These are phyloP conservation scores for Saxidomus purpurata DNA, from an alignment of 1,140 invertebrate species.

Conservation along the genomic window DNA sequence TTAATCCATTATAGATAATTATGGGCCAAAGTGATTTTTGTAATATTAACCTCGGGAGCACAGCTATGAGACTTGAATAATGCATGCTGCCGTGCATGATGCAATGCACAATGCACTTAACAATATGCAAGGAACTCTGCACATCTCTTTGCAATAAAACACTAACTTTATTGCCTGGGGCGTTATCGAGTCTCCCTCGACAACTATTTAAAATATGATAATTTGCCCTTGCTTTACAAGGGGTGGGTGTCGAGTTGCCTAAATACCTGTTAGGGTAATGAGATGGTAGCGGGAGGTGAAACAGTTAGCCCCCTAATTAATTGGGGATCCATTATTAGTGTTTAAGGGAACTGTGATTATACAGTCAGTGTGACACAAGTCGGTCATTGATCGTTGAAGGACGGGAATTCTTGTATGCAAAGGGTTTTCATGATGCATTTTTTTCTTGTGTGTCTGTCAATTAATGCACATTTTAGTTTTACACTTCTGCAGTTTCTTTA, in stretches of 20 bases:
- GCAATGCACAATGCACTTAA: not conserved
- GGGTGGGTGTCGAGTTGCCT: constrained; percentile 42
- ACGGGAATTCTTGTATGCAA: not conserved
- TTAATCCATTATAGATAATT: constrained; percentile 58
- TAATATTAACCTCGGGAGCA: constrained; percentile 15
- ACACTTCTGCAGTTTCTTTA: too few species aligned
- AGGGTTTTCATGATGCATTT: not conserved
- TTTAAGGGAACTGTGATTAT: constrained; percentile 14
- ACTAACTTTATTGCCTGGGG: not conserved
- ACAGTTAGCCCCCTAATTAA: constrained; percentile 36
- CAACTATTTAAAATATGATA: constrained; percentile 49
- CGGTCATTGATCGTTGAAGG: not conserved
- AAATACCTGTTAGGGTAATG: constrained; percentile 49
- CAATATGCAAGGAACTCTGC: constrained; percentile 19
- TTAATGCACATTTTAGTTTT: not conserved
- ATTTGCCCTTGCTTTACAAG: constrained; percentile 31
- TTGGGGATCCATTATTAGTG: constrained; percentile 27
- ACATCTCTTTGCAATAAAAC: constrained; percentile 13
- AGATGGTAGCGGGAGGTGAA: constrained; percentile 23
- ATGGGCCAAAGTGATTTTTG: constrained; percentile 28
- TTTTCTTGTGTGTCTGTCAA: not conserved
- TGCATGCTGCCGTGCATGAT: constrained; percentile 7
- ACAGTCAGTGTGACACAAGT: constrained; percentile 8
- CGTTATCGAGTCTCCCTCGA: not conserved
- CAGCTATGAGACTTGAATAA: not conserved